A percentile compares a stretch with the other conserved stretches of the same genome.
Evolutionary conservation across 2,113 vertebrate genomes (phyloP).

Genomic region (Callipepla californica): DNA sequence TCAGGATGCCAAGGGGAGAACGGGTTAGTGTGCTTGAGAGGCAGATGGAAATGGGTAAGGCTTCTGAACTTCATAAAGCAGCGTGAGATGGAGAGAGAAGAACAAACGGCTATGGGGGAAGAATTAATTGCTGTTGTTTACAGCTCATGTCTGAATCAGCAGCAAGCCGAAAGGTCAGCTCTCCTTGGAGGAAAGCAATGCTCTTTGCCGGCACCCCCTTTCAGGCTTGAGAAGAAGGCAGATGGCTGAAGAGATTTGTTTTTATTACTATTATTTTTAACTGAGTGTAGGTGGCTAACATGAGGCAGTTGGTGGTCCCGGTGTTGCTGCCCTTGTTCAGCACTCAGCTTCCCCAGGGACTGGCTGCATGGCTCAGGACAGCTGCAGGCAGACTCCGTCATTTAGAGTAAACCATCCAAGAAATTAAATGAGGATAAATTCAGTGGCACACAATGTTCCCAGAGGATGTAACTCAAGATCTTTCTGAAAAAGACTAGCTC

Average conservation of each 20-base stretch:
- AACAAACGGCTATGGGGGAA: not conserved
- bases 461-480: not conserved
- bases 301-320: not conserved
- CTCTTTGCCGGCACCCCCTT: not conserved
- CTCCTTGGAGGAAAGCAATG: not conserved
- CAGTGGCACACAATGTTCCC: not conserved
- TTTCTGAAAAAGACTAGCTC: not conserved
- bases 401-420: not conserved
- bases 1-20: not conserved
- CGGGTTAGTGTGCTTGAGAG: not conserved
- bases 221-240: slow-evolving; percentile 24
- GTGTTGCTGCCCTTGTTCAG: not conserved
- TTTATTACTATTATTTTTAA: slow-evolving; percentile 40
- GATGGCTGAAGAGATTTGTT: not conserved
- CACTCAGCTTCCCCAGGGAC: not conserved
- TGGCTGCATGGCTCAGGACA: not conserved
- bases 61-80: not conserved
- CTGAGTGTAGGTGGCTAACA: slow-evolving; percentile 6
- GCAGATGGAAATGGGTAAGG: not conserved
- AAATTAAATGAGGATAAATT: not conserved
- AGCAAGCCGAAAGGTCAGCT: slow-evolving; percentile 18
- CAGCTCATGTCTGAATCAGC: slow-evolving; percentile 10
- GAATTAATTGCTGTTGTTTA: slow-evolving; percentile 37
- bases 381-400: not conserved
- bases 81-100: not conserved